Conservation (phyloP, 2,113 vertebrate species). For the Pongo pygmaeus region DNA sequence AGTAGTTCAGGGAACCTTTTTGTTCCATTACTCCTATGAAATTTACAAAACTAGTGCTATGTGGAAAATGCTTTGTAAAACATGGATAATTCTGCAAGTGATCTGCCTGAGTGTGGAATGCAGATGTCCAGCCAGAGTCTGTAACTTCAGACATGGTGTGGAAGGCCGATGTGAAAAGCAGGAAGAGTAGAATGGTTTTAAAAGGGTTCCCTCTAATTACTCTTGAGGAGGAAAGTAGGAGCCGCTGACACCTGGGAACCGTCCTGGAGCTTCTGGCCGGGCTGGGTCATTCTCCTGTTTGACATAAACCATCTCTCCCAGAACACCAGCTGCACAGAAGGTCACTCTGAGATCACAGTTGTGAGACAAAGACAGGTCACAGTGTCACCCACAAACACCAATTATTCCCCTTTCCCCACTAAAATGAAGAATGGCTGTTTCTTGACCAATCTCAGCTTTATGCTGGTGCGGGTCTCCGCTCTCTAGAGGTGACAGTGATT, state of each 20-base stretch:
- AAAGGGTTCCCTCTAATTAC: neutral
- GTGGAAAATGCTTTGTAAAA: neutral
- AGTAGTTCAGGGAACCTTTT: neutral
- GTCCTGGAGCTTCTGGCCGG: neutral
- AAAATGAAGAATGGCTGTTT: neutral
- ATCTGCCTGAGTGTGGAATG: too few species aligned
- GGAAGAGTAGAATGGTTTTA: neutral
- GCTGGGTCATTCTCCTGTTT: neutral
- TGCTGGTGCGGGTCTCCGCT: accelerated
- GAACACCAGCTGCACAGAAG: neutral
- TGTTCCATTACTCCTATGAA: neutral
- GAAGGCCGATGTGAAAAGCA: neutral
- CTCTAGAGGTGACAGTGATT: accelerated
- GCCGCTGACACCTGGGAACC: accelerated
- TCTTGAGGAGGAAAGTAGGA: neutral
- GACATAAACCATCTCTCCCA: neutral
- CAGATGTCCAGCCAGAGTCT: neutral
- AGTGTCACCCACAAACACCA: accelerated
- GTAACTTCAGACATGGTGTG: neutral
- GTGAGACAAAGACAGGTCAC: neutral
- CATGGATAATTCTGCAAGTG: neutral
- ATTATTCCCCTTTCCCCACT: accelerated
- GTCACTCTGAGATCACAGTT: neutral
- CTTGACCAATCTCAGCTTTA: neutral
- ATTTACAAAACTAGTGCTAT: neutral